Percentiles rank a stretch among this genome's conserved stretches.
These are phyloP conservation scores for Tokudaia tokunoshimensis DNA, from an alignment of 2,797 vertebrate genomes.

Conservation along the genomic window DNA sequence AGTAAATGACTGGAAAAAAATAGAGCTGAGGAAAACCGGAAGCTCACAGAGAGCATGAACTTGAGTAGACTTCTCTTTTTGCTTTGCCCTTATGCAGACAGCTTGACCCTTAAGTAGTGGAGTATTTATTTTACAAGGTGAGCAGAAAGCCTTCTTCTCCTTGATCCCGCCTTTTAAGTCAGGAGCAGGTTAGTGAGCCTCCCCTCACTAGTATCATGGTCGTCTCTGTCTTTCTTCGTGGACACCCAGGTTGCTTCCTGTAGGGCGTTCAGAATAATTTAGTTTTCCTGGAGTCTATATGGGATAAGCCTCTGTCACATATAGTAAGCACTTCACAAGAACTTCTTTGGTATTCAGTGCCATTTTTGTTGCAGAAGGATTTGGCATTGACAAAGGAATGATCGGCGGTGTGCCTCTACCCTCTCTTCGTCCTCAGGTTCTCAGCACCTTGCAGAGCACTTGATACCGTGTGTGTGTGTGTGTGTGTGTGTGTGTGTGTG, in stretches of 20 bases:
- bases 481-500: background rate
- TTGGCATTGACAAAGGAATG: conserved; percentile 7
- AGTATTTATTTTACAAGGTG: background rate
- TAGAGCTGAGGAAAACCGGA: background rate
- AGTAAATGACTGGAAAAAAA: conserved; percentile 28
- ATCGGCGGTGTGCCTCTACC: background rate
- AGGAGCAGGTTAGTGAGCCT: background rate
- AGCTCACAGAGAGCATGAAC: background rate
- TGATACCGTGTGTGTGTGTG: background rate
- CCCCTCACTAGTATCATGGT: background rate
- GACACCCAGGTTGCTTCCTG: background rate
- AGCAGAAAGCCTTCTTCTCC: background rate
- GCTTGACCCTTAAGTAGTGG: background rate
- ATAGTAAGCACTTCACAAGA: background rate
- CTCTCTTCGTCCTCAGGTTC: background rate
- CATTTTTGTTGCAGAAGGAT: background rate
- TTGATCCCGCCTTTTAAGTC: background rate
- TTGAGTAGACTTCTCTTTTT: background rate
- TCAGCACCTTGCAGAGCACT: background rate
- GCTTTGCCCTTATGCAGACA: background rate
- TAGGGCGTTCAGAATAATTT: conserved; percentile 53
- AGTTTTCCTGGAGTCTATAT: background rate
- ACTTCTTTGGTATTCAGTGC: background rate
- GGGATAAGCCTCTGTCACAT: background rate
- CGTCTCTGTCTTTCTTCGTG: background rate